Evolutionary conservation across 2,113 vertebrate genomes (phyloP), one percentile per base, ranked within the genome.

Genomic region (Ailurus styani): DNA sequence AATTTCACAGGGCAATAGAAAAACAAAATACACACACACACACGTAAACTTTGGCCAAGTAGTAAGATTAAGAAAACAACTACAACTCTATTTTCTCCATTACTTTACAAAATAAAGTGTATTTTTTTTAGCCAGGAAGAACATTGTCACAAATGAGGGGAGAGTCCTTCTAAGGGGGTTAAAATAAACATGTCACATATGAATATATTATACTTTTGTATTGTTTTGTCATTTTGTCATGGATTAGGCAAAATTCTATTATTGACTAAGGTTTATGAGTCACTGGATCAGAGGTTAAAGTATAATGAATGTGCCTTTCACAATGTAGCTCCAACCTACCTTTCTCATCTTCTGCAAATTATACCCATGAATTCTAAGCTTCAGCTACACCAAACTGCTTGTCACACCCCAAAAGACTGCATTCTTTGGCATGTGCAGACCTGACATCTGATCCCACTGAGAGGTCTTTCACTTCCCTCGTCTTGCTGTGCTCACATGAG

Each of bases 91-190:
- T 87, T 89, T 1, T 66, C 29, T n/a, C 20, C 18, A 37, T 90
- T 89, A 83, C 66, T 96, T 97, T 93, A 47, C 20, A 70, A 83
- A 90, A 50, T 70, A 93, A 85, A 84, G n/a, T 45, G 2, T 31
- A 15, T 92, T 86, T 89, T 45, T 88, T 68, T 89, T 47, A 78
- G 25, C 64, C 81, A 62, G 12, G 75, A 84, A 87, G 3, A 10
- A 54, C 2, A 85, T 57, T 62, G 18, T 40, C 90, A 9, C 6
- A 82, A 81, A 45, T 54, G 7, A 78, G 83, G 13, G 50, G 5
- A 90, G 4, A 40, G 25, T 5, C 15, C 10, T 90, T 81, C 57
- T 17, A 85, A 87, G 1, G 5, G 11, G 4, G n/a, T 52, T 62
- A 73, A 84, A 55, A 42, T 45, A 11, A 84, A 0, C 7, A 7